These are phyloP conservation scores for Barbus barbus DNA, from an alignment of 2,113 vertebrate species.

Conservation along the genomic window DNA sequence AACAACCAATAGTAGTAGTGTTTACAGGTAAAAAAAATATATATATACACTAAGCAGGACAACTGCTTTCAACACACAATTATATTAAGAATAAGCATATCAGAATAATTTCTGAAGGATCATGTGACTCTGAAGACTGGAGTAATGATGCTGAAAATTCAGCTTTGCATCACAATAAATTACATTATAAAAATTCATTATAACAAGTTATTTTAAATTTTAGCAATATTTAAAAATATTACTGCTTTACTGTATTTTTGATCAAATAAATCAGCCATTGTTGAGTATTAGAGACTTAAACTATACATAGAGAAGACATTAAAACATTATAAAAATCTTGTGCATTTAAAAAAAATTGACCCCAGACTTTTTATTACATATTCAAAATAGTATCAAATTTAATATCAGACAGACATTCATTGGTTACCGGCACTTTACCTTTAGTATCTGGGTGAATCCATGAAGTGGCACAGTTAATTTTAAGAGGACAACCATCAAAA, in stretches of 20 bases:
- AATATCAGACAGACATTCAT: not conserved
- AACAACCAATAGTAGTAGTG: not conserved
- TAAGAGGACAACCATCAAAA: constrained; percentile 97
- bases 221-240: not conserved
- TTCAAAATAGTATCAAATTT: not conserved
- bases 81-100: too few relatives aligned
- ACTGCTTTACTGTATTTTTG: not conserved
- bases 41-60: not conserved
- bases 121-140: too few relatives aligned
- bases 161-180: too few relatives aligned
- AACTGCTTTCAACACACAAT: not conserved
- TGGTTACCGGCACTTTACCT: constrained; percentile 73
- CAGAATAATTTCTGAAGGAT: too few relatives aligned
- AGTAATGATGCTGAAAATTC: too few relatives aligned
- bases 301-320: too few relatives aligned
- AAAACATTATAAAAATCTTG: not conserved
- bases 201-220: not conserved
- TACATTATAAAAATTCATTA: not conserved
- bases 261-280: not conserved
- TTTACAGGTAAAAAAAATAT: too few relatives aligned
- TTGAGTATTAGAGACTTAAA: not conserved
- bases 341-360: too few relatives aligned
- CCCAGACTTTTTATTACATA: not conserved
- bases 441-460: constrained; percentile 99
- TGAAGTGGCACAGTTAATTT: constrained; percentile 98